Evolutionary conservation across 2,888 invertebrate genomes (phyloP).

Genomic region (Polylopha cassiicola): DNA sequence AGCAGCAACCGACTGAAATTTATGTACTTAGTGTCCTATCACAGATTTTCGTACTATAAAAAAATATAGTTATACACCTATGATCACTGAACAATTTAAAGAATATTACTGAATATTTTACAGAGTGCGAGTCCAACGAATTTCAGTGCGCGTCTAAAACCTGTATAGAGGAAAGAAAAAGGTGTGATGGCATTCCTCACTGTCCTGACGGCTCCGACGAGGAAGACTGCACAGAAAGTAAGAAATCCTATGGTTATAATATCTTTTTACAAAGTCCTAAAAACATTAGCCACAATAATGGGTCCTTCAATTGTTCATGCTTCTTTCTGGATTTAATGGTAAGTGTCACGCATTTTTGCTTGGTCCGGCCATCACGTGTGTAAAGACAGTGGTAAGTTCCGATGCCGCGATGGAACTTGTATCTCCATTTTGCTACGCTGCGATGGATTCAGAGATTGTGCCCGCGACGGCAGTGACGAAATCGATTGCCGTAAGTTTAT

Average conservation of each 20-base stretch:
- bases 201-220: slow-evolving; percentile 81
- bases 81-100: background rate
- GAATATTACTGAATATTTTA: slow-evolving; percentile 12
- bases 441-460: slow-evolving; percentile 85
- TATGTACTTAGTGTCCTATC: too few relatives aligned
- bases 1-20: too few relatives aligned
- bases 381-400: slow-evolving; percentile 77
- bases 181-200: slow-evolving; percentile 75
- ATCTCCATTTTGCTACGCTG: slow-evolving; percentile 83
- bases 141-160: slow-evolving; percentile 79
- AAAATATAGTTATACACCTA: slow-evolving; percentile 1
- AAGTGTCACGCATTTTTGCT: slow-evolving; percentile 47
- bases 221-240: slow-evolving; percentile 65
- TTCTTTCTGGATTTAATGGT: slow-evolving; percentile 42
- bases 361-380: slow-evolving; percentile 63
- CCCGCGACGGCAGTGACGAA: slow-evolving; percentile 80
- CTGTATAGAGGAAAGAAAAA: slow-evolving; percentile 75
- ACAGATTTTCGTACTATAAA: too few relatives aligned
- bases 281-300: background rate
- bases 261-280: slow-evolving; percentile 4
- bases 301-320: slow-evolving; percentile 41
- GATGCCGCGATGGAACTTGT: slow-evolving; percentile 85
- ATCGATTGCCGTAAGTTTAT: slow-evolving; percentile 78
- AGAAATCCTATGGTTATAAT: slow-evolving; percentile 1
- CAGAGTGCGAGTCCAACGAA: slow-evolving; percentile 64